Evolutionary conservation across 1,140 invertebrate genomes (phyloP).

Genomic region (Diprion similis): DNA sequence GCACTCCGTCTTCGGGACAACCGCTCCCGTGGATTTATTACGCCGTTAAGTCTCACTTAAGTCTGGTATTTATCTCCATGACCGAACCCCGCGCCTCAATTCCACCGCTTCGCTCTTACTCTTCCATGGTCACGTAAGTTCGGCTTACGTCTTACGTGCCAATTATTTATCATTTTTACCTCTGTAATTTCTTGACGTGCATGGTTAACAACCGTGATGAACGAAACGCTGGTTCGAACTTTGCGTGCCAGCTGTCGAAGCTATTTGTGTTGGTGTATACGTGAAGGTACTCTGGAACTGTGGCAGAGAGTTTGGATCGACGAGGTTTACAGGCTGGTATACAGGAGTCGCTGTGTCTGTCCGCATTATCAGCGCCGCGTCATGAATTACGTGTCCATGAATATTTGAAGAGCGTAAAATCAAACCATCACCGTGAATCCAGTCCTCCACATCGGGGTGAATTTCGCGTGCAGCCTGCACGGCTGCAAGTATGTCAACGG

Average conservation of each 20-base stretch:
- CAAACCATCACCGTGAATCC: not conserved
- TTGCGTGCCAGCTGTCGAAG: too few relatives aligned
- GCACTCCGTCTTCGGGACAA: constrained; percentile 28
- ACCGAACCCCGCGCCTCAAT: constrained; percentile 13
- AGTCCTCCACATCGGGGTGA: too few relatives aligned
- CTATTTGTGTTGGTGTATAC: too few relatives aligned
- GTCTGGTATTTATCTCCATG: constrained; percentile 41
- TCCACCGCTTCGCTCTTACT: not conserved
- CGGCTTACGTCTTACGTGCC: not conserved
- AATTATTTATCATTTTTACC: too few relatives aligned
- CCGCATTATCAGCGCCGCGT: not conserved
- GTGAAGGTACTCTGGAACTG: too few relatives aligned
- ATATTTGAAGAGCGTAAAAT: constrained; percentile 6
- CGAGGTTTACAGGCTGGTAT: too few relatives aligned
- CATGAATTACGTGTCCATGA: constrained; percentile 2
- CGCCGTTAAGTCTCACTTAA: constrained; percentile 44
- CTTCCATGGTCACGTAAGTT: not conserved
- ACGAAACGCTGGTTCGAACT: too few relatives aligned
- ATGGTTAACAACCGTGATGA: too few relatives aligned
- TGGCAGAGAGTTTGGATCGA: too few relatives aligned
- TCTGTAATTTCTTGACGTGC: too few relatives aligned
- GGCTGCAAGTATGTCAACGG: not conserved
- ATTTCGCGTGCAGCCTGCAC: not conserved
- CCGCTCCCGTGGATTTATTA: constrained; percentile 44
- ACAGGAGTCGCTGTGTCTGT: not conserved